Evolutionary conservation across 2,888 invertebrate genomes (phyloP), one percentile per base, ranked within the genome.

Genomic region (Ceratothoa steindachneri): DNA sequence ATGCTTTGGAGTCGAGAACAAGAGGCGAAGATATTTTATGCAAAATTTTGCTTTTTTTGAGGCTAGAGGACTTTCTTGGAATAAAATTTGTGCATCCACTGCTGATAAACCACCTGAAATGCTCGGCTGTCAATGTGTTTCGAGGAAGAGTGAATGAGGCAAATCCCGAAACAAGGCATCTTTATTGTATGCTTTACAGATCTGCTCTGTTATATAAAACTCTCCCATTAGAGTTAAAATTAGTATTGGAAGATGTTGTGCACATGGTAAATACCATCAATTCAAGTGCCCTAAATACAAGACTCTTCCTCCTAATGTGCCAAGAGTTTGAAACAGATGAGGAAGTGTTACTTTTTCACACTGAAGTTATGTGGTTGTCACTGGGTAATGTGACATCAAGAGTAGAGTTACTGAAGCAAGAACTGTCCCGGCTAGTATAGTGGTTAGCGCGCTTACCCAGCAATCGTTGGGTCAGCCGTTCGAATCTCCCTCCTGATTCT

Each of bases 21-120:
- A 68, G 15, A 41, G 52, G 52, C 22, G 51, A 68, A 41, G 1
- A 30, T 12, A 41, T 24, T 41, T 53, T 53, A 31, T 1, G 24
- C 19, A 3, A 68, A 9, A 51, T 68, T 22, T 68, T 22, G 5
- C 7, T 15, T 12, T 51, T 68, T 68, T 41, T 68, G 41, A 41
- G 51, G n/a, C 15, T 24, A 22, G 28, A 68, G 68, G 30, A 9
- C 67, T 67, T 31, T 67, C 29, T 28, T 67, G 30, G 67, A 67
- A 31, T 28, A 30, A 30, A 28, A 12, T 67, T 4, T 67, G 28
- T 29, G 55, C 24, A 19, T 55, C 12, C 24, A 68, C 27, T 22
- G 51, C 68, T 68, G 51, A 68, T 28, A 51, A 51, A 30, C 41
- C 68, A 41, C 51, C 68, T 19, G n/a, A 31, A 30, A 22, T 68